Percentiles rank a stretch among this genome's conserved stretches.
phyloP scores from a whole-genome alignment of 2,113 vertebrate species.

The Cinclus mexicanus region DNA sequence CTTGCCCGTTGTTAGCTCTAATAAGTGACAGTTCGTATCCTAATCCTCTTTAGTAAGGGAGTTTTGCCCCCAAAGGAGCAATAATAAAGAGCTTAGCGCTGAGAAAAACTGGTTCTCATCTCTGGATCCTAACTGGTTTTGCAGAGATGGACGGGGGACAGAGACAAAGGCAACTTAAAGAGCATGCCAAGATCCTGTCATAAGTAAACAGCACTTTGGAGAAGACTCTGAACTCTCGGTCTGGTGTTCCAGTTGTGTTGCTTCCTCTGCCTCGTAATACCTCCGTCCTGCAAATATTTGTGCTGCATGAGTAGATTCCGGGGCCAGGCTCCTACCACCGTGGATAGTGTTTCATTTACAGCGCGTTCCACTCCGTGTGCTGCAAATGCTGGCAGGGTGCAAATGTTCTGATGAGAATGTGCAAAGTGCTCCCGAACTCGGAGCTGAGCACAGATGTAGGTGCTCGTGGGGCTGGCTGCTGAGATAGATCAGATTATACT shows the following conservation, averaged over 20 bases:
- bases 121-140: constrained; percentile 10
- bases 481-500: not conserved
- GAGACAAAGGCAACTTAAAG: not conserved
- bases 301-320: not conserved
- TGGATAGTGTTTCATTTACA: not conserved
- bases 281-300: not conserved
- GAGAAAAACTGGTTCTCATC: not conserved
- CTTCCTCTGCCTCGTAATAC: not conserved
- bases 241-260: not conserved
- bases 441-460: not conserved
- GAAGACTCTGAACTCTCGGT: not conserved
- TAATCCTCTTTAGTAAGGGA: not conserved
- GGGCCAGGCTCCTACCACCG: not conserved
- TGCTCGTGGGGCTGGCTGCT: not conserved
- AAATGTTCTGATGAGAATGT: not conserved
- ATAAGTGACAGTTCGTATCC: not conserved
- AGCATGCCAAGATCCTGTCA: not conserved
- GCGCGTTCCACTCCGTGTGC: not conserved
- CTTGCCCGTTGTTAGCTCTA: not conserved
- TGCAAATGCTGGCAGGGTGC: not conserved
- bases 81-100: not conserved
- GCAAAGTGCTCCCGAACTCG: not conserved
- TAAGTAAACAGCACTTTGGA: not conserved
- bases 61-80: not conserved
- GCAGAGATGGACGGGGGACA: not conserved